phyloP scores from a whole-genome alignment of 2,888 invertebrate genomes.

The Dorcus hopei region DNA sequence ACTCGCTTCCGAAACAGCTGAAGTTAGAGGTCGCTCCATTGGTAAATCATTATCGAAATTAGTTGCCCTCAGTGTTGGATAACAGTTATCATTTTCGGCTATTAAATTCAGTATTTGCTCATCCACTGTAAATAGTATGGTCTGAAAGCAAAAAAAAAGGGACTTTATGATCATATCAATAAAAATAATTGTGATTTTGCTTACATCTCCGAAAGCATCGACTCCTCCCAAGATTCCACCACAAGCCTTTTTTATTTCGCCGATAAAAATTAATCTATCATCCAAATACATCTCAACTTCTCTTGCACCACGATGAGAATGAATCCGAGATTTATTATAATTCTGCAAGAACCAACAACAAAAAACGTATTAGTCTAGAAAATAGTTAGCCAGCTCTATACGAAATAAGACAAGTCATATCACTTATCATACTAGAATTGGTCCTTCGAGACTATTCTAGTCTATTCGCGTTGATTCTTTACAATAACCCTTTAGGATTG shows the following conservation, averaged over 20 bases:
- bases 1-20: constrained; percentile 17
- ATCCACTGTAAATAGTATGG: constrained; percentile 79
- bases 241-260: constrained; percentile 77
- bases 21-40: constrained; percentile 58
- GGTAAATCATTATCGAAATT: constrained; percentile 33
- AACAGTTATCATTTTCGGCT: constrained; percentile 52
- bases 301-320: constrained; percentile 74
- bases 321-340: constrained; percentile 84
- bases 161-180: background rate
- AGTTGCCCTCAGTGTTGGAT: constrained; percentile 41
- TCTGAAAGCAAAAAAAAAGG: constrained; percentile 55
- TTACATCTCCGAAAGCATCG: constrained; percentile 69
- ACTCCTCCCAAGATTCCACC: constrained; percentile 69
- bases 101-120: constrained; percentile 67
- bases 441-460: no score
- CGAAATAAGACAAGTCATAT: no score
- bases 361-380: no score
- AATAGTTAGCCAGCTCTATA: no score
- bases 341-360: constrained; percentile 57
- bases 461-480: no score
- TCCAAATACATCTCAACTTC: constrained; percentile 69
- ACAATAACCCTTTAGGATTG: no score
- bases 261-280: constrained; percentile 67
- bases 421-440: no score
- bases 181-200: constrained; percentile 29